Base-by-base conservation (phyloP, 2,113 vertebrate genomes). In the Erythrocercus mccallii region DNA sequence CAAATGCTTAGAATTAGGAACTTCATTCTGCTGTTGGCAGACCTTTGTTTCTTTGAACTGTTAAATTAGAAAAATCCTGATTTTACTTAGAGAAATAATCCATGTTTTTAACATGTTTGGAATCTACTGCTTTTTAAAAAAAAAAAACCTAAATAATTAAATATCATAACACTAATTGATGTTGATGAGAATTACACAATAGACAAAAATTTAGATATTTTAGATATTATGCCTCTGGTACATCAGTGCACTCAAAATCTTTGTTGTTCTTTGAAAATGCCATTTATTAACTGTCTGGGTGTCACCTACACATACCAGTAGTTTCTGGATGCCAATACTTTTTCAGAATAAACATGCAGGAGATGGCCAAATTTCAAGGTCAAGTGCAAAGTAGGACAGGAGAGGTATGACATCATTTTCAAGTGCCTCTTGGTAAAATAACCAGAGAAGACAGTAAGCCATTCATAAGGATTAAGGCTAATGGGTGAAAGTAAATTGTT, bases 401-500 rank as follows among this genome's bases (percentile, higher is more conserved):
- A 95, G 94, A 97, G 96, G 87, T 92, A 97, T 88, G 48, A 86
- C 92, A 95, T 95, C 88, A 86, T 97, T 93, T 94, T 97, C 92
- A 94, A 97, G 81, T 61, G 81, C 95, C 78, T 97, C 95, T 95
- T 94, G 97, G 89, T 92, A 96, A 97, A 98, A 97, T 97, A 97
- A 96, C 92, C 48, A 64, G 95, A 95, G 90, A 91, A 92, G 94
- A 96, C 96, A 95, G 96, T 96, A 96, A 90, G 95, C 94, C 92
- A 84, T 96, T 97, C 95, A 97, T 95, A 97, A 95, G 97, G 96
- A 95, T 97, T 96, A 97, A 93, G 86, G 92, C 91, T 95, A 95
- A 93, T 96, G 96, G 95, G 94, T 95, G 93, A 97, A 95, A 96
- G 90, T 93, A 92, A 95, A 94, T 97, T 94, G 90, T 97, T 98